Conservation (phyloP, 2,797 vertebrate species). For the Phrynocephalus guinanensis region DNA sequence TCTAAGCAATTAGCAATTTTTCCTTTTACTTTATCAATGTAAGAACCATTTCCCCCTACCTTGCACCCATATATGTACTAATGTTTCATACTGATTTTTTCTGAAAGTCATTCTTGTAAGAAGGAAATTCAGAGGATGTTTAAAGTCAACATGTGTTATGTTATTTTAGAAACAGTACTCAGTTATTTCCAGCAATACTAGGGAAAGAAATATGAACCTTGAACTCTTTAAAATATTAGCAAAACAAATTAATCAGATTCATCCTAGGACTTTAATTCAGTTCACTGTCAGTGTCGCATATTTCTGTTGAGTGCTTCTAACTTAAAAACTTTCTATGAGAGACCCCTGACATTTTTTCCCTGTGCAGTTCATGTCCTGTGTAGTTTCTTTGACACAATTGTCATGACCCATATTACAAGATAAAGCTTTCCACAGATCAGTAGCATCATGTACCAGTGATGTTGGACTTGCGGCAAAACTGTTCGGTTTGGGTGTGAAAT, state of each 20-base stretch:
- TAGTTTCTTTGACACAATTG: background rate
- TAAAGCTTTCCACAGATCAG: conserved; percentile 9
- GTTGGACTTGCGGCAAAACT: background rate
- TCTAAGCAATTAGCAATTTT: background rate
- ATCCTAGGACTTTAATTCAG: background rate
- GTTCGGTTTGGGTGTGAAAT: background rate
- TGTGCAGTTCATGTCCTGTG: conserved; percentile 4
- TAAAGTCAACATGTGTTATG: background rate
- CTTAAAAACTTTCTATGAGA: conserved; percentile 17
- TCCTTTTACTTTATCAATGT: conserved; percentile 9
- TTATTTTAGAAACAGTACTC: conserved; percentile 8
- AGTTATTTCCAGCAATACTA: conserved; percentile 8
- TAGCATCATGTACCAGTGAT: conserved; percentile 15
- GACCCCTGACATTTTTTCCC: conserved; percentile 29
- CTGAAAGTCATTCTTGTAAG: background rate
- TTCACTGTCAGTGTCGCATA: background rate
- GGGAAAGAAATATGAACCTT: background rate
- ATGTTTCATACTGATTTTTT: conserved; percentile 11
- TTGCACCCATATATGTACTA: background rate
- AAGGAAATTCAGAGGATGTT: background rate
- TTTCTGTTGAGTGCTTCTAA: conserved; percentile 13
- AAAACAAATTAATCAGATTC: background rate
- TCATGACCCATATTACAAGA: conserved; percentile 18
- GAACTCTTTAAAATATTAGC: background rate
- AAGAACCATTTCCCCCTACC: background rate